A percentile compares a stretch with the other conserved stretches of the same genome.
Evolutionary conservation across 2,113 vertebrate genomes (phyloP).

Genomic region (Emydocephalus ijimae): DNA sequence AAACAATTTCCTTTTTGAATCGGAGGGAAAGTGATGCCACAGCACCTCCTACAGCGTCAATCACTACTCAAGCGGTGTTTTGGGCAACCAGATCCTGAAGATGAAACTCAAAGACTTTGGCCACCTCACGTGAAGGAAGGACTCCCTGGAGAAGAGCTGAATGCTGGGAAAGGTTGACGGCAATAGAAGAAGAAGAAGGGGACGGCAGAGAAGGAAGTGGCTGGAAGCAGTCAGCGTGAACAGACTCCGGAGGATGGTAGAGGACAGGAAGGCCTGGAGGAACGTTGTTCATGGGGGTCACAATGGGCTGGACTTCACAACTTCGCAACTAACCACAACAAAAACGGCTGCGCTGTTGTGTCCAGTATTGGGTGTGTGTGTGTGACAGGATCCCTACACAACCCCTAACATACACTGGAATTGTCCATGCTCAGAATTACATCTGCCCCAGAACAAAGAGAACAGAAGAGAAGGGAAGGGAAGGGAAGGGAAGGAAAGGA

Average conservation of each 20-base stretch:
- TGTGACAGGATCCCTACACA: background rate
- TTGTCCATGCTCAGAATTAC: background rate
- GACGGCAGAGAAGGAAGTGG: too few relatives aligned
- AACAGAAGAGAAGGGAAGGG: too few relatives aligned
- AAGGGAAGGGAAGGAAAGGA: rapidly evolving
- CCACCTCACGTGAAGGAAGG: too few relatives aligned
- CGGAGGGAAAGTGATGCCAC: background rate
- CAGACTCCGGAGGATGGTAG: too few relatives aligned
- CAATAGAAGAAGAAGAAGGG: too few relatives aligned
- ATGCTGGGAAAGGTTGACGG: too few relatives aligned
- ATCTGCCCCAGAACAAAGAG: background rate
- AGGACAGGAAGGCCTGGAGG: too few relatives aligned
- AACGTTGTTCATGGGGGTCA: too few relatives aligned
- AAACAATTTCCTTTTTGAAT: background rate
- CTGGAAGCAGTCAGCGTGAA: too few relatives aligned
- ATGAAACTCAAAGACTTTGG: too few relatives aligned
- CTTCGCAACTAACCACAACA: too few relatives aligned
- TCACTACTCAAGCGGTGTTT: background rate
- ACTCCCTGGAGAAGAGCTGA: too few relatives aligned
- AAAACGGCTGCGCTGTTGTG: background rate
- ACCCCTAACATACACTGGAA: background rate
- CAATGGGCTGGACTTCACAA: background rate
- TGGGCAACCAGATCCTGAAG: background rate
- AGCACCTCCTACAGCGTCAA: background rate
- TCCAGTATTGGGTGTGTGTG: background rate